Conservation (phyloP, 2,888 invertebrate species). For the Lasioglossum figueresi region DNA sequence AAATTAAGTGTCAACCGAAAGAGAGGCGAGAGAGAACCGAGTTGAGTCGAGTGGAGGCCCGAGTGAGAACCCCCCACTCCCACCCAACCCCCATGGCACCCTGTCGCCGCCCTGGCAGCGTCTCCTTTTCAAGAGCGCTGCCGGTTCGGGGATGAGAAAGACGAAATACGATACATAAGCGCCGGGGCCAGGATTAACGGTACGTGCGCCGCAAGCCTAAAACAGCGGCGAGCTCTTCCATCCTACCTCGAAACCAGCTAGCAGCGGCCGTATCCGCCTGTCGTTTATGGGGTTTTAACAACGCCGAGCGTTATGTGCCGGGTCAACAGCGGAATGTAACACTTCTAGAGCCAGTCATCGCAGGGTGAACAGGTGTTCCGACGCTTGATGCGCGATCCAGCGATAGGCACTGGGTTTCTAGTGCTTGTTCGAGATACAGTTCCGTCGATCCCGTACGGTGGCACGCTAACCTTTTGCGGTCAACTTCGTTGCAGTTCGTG, state of each 20-base stretch:
- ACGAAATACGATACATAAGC: constrained; percentile 71
- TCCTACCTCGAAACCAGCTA: constrained; percentile 46
- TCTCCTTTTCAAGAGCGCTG: constrained; percentile 67
- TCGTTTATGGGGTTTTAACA: constrained; percentile 73
- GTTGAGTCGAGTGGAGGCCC: constrained; percentile 62
- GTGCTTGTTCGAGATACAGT: neutral
- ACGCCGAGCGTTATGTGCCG: constrained; percentile 50
- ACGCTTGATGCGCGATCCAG: neutral
- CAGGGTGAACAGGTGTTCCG: constrained; percentile 33
- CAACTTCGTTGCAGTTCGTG: neutral
- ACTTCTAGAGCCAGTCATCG: neutral
- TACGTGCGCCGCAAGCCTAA: constrained; percentile 81
- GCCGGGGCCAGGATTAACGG: constrained; percentile 78
- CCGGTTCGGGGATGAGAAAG: constrained; percentile 48
- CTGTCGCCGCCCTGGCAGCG: constrained; percentile 53
- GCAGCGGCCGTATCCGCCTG: constrained; percentile 48
- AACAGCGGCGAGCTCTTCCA: constrained; percentile 60
- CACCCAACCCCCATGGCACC: constrained; percentile 44
- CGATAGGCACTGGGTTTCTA: constrained; percentile 2
- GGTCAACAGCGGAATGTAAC: constrained; percentile 44
- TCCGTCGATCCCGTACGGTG: neutral
- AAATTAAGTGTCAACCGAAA: constrained; percentile 83
- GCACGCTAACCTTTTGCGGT: neutral
- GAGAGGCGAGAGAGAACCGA: constrained; percentile 68
- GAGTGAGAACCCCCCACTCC: constrained; percentile 63